phyloP scores from a whole-genome alignment of 2,113 vertebrate species.

The Haliaeetus leucogaster region DNA sequence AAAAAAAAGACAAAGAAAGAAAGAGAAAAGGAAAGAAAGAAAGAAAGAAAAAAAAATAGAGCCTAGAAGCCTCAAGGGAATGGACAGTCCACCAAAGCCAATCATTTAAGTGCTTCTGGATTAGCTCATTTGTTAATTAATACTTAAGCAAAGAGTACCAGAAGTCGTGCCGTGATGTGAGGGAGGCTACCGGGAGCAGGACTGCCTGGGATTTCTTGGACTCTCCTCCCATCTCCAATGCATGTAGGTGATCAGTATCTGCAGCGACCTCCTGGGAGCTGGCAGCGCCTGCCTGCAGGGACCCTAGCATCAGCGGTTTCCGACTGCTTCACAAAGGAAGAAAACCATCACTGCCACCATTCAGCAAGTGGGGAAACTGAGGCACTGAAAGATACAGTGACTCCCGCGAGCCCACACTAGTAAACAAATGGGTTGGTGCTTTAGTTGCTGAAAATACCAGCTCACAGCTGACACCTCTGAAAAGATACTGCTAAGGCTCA shows the following conservation, averaged over 20 bases:
- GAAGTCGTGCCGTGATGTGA: background rate
- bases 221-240: fast-evolving
- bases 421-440: background rate
- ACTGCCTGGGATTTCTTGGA: background rate
- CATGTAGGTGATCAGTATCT: background rate
- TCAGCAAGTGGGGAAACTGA: background rate
- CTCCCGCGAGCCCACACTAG: fast-evolving
- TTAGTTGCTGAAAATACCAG: background rate
- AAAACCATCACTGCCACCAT: background rate
- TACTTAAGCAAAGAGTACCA: constrained; percentile 16
- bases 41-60: background rate
- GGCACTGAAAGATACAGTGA: background rate
- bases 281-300: background rate
- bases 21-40: background rate
- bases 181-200: background rate
- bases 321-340: background rate
- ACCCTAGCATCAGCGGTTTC: background rate
- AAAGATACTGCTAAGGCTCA: background rate
- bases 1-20: background rate
- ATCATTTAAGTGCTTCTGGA: constrained; percentile 19
- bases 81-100: background rate
- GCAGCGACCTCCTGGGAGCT: background rate
- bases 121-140: constrained; percentile 62
- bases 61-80: background rate
- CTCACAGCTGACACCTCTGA: background rate